Conservation (phyloP, 2,888 invertebrate genomes). For the Clusia tigrina region DNA sequence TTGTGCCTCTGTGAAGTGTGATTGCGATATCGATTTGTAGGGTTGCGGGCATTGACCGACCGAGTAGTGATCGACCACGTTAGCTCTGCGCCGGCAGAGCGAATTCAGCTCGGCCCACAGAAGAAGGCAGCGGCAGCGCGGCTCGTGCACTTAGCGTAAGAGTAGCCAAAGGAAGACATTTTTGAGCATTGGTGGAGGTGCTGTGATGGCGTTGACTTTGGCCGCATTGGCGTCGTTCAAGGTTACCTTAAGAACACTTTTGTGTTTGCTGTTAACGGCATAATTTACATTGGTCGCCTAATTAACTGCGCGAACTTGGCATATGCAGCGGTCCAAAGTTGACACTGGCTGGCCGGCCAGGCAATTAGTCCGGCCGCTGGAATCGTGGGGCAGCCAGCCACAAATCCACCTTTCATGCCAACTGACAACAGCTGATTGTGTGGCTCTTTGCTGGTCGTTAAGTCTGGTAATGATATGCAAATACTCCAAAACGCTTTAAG, state of each 20-base stretch:
- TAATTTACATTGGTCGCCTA: slow-evolving; percentile 1
- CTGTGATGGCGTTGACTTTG: too few species aligned
- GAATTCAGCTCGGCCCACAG: not conserved
- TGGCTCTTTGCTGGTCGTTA: not conserved
- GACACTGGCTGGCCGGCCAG: not conserved
- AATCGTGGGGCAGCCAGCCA: too few species aligned
- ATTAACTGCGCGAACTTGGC: not conserved
- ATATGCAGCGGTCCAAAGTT: not conserved
- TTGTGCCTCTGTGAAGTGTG: slow-evolving; percentile 49
- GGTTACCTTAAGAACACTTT: not conserved
- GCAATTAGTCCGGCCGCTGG: too few species aligned
- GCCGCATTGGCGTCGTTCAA: not conserved
- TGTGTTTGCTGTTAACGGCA: not conserved
- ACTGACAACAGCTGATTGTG: slow-evolving; percentile 3
- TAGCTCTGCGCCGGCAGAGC: too few species aligned
- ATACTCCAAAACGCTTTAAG: not conserved
- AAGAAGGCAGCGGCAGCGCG: too few species aligned
- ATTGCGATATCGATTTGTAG: not conserved
- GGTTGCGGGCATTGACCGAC: slow-evolving; percentile 24
- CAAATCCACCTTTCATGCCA: too few species aligned
- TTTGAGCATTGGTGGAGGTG: too few species aligned
- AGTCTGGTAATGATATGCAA: not conserved
- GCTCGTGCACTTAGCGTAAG: not conserved
- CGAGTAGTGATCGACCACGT: too few species aligned
- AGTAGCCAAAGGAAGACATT: too few species aligned